These are phyloP conservation scores for Metalampra italica DNA, from an alignment of 2,888 invertebrate genomes.

Conservation along the genomic window DNA sequence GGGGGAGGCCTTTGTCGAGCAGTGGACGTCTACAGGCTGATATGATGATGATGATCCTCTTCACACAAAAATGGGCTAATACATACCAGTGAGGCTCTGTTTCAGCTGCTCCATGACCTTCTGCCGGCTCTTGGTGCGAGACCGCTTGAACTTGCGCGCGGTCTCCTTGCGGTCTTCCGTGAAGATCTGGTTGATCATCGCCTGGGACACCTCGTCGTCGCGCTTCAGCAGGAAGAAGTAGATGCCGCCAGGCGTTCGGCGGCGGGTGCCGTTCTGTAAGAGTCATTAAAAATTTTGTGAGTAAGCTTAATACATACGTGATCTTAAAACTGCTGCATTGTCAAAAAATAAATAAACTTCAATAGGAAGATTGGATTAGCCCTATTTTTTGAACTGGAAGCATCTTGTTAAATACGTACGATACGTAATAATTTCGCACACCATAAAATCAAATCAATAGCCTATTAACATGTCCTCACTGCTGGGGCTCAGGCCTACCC, in stretches of 20 bases:
- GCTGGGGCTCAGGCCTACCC: too few species aligned
- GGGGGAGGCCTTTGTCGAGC: too few species aligned
- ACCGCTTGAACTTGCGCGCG: constrained; percentile 74
- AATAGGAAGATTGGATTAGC: too few species aligned
- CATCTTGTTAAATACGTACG: too few species aligned
- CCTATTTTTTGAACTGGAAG: too few species aligned
- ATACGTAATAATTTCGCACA: too few species aligned
- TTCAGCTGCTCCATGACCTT: constrained; percentile 83
- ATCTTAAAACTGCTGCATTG: background rate
- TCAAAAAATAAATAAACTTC: too few species aligned
- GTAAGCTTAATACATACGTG: background rate
- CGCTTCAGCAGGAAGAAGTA: constrained; percentile 89
- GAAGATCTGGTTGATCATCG: constrained; percentile 84
- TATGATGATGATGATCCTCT: too few species aligned
- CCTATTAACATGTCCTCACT: too few species aligned
- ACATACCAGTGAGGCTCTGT: constrained; percentile 73
- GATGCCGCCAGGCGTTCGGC: constrained; percentile 92
- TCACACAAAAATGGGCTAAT: background rate
- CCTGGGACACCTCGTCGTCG: constrained; percentile 81
- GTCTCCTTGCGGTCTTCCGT: constrained; percentile 80
- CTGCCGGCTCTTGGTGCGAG: constrained; percentile 76
- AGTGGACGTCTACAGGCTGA: too few species aligned
- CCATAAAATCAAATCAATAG: too few species aligned
- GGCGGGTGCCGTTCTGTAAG: constrained; percentile 84
- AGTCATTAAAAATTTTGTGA: background rate